These are phyloP conservation scores for Xanthia togata DNA, from an alignment of 2,888 invertebrate species.

Conservation along the genomic window DNA sequence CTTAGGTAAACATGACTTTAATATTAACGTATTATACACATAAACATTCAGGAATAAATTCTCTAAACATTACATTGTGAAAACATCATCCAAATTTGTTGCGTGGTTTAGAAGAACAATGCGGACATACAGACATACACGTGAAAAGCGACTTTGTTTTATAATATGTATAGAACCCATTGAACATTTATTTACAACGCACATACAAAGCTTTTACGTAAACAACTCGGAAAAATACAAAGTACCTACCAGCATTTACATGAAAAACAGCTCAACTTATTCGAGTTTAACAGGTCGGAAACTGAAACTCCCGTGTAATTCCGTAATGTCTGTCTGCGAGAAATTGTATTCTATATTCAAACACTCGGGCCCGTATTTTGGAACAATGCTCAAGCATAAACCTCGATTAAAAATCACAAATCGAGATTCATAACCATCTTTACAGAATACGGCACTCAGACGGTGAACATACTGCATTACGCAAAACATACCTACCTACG, in stretches of 20 bases:
- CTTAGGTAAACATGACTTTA: too few relatives aligned
- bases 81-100: too few relatives aligned
- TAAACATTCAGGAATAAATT: too few relatives aligned
- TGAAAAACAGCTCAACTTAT: slow-evolving; percentile 55
- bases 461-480: slow-evolving; percentile 60
- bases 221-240: slow-evolving; percentile 52
- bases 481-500: slow-evolving; percentile 48
- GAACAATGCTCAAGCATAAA: slow-evolving; percentile 6
- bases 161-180: not conserved
- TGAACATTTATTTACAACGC: slow-evolving; percentile 21
- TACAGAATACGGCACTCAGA: slow-evolving; percentile 43
- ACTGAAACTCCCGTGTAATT: slow-evolving; percentile 72
- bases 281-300: slow-evolving; percentile 73
- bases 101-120: too few relatives aligned
- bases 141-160: too few relatives aligned
- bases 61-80: too few relatives aligned
- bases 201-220: slow-evolving; percentile 44
- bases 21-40: too few relatives aligned
- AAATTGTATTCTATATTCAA: slow-evolving; percentile 61
- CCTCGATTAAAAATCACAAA: not conserved
- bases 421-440: slow-evolving; percentile 2
- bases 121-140: too few relatives aligned
- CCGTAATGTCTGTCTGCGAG: slow-evolving; percentile 72
- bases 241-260: slow-evolving; percentile 54
- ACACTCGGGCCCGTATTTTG: slow-evolving; percentile 13